Evolutionary conservation across 2,797 vertebrate species (phyloP).

Genomic region (Melanotaenia nigrans): DNA sequence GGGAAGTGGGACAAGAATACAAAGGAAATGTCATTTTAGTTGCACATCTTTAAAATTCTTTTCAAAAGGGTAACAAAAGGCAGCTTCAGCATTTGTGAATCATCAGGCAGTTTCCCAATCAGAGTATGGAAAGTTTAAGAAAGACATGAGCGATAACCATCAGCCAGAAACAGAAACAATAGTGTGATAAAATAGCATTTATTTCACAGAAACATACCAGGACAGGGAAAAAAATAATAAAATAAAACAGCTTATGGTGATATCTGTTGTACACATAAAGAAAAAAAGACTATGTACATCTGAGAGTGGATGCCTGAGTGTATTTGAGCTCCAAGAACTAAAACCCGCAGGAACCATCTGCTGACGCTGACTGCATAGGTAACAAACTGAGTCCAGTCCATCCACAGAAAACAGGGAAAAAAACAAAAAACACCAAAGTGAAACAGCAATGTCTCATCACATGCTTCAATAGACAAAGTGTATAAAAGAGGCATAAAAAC

Average conservation of each 20-base stretch:
- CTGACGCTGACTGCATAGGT: constrained; percentile 60
- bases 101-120: constrained; percentile 4
- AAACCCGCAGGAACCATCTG: constrained; percentile 62
- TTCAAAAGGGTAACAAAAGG: constrained; percentile 27
- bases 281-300: constrained; percentile 70
- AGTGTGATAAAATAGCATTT: constrained; percentile 85
- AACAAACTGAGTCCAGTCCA: constrained; percentile 19
- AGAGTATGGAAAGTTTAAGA: constrained; percentile 14
- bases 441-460: constrained; percentile 20
- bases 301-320: constrained; percentile 73
- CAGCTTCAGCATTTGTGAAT: constrained; percentile 22
- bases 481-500: constrained; percentile 10
- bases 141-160: background rate
- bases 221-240: constrained; percentile 56
- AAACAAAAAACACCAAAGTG: constrained; percentile 7
- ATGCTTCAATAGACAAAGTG: background rate
- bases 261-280: constrained; percentile 73
- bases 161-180: background rate
- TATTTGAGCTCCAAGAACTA: constrained; percentile 48
- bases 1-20: background rate
- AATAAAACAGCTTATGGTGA: constrained; percentile 78
- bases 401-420: constrained; percentile 17
- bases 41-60: constrained; percentile 19
- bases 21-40: constrained; percentile 1
- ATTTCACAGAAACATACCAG: constrained; percentile 81